Percentiles rank a stretch among this genome's conserved stretches.
These are phyloP conservation scores for Caenorhabditis auriculariae DNA, from an alignment of 2,888 invertebrate species.

Conservation along the genomic window DNA sequence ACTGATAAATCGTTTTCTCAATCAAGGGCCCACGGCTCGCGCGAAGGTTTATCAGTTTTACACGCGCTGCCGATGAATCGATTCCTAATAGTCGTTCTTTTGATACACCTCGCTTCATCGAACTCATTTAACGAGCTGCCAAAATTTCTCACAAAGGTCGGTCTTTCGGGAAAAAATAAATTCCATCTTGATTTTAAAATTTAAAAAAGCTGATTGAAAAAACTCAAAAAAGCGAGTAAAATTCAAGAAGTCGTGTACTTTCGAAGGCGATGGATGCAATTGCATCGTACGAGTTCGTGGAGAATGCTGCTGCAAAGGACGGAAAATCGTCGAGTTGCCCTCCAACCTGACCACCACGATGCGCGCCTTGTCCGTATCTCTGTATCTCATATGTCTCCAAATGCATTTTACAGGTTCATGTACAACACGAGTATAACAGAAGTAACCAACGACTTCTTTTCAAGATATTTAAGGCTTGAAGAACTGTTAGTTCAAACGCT, in stretches of 20 bases:
- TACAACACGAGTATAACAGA: slow-evolving; percentile 39
- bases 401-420: slow-evolving; percentile 39
- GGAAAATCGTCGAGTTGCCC: slow-evolving; percentile 11
- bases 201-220: too few relatives aligned
- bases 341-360: slow-evolving; percentile 12
- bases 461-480: slow-evolving; percentile 34
- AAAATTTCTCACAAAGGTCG: too few relatives aligned
- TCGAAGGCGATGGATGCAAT: slow-evolving; percentile 14
- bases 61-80: too few relatives aligned
- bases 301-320: slow-evolving; percentile 42
- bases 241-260: slow-evolving; percentile 17
- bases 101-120: too few relatives aligned
- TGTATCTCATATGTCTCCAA: background rate
- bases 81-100: too few relatives aligned
- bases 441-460: slow-evolving; percentile 34
- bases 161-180: too few relatives aligned
- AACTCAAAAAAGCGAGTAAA: too few relatives aligned
- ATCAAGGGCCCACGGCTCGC: too few relatives aligned
- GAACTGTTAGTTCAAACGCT: slow-evolving; percentile 46
- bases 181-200: too few relatives aligned
- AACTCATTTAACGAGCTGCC: too few relatives aligned
- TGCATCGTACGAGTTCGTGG: slow-evolving; percentile 7
- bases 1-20: too few relatives aligned
- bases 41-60: too few relatives aligned
- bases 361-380: slow-evolving; percentile 15